A percentile compares a stretch with the other conserved stretches of the same genome.
Evolutionary conservation across 2,888 invertebrate species (phyloP).

Genomic region (Zhuqinia jingwanae): DNA sequence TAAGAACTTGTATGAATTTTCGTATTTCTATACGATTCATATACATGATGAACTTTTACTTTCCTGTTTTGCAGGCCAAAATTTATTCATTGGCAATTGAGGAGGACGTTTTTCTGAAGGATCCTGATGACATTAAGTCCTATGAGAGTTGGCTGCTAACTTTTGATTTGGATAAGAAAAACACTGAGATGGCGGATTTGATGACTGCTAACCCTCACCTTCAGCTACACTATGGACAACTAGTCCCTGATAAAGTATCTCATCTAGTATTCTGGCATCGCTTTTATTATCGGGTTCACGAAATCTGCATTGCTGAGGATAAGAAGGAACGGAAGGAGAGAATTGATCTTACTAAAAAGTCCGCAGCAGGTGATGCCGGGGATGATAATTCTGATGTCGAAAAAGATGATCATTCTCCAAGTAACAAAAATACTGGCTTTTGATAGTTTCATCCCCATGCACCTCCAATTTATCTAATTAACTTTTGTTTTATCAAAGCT

Average conservation of each 20-base stretch:
- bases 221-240: slow-evolving; percentile 76
- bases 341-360: slow-evolving; percentile 9
- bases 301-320: slow-evolving; percentile 65
- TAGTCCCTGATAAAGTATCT: slow-evolving; percentile 79
- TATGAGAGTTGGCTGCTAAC: slow-evolving; percentile 77
- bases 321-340: slow-evolving; percentile 11
- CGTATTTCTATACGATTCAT: too few relatives aligned
- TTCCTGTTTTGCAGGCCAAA: slow-evolving; percentile 75
- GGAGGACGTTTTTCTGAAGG: slow-evolving; percentile 76
- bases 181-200: slow-evolving; percentile 73
- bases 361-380: slow-evolving; percentile 6
- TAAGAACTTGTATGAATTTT: background rate
- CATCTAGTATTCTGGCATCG: slow-evolving; percentile 79
- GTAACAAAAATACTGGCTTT: slow-evolving; percentile 19
- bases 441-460: too few relatives aligned
- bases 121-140: slow-evolving; percentile 76
- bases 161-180: slow-evolving; percentile 77
- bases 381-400: slow-evolving; percentile 52
- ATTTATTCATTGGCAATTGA: slow-evolving; percentile 77
- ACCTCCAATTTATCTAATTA: background rate
- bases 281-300: slow-evolving; percentile 77
- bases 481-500: background rate
- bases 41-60: too few relatives aligned
- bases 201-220: slow-evolving; percentile 77
- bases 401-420: slow-evolving; percentile 54